Percentiles rank a stretch among this genome's conserved stretches.
Conservation (phyloP, 2,797 vertebrate species). For the Picus viridis region DNA sequence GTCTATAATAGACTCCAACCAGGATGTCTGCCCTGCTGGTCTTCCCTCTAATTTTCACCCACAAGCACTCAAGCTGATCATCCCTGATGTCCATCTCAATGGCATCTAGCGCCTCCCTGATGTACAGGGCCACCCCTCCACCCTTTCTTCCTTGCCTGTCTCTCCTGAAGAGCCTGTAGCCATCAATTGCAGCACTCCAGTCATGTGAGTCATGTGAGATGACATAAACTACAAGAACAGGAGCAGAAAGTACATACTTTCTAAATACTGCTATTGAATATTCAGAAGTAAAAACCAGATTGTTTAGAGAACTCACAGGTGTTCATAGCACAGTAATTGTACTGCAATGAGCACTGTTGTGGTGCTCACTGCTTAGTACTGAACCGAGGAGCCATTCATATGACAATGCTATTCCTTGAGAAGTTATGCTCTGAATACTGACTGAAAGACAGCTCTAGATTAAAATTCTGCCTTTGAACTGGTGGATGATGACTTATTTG, state of each 20-base stretch:
- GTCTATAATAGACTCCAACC: too few species aligned
- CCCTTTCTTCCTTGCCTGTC: too few species aligned
- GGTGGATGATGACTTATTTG: background rate
- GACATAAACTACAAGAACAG: background rate
- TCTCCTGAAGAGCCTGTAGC: too few species aligned
- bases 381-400: background rate
- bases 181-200: too few species aligned
- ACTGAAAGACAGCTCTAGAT: background rate
- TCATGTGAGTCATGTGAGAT: too few species aligned
- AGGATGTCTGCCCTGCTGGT: too few species aligned
- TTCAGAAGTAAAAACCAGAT: background rate
- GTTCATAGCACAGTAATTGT: background rate
- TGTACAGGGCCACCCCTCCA: too few species aligned
- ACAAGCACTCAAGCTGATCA: too few species aligned
- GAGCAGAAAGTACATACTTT: background rate
- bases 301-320: background rate
- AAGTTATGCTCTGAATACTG: background rate
- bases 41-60: too few species aligned
- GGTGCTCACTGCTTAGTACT: background rate
- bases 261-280: background rate
- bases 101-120: too few species aligned
- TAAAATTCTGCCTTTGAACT: background rate
- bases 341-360: background rate
- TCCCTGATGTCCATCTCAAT: too few species aligned
- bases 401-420: rapidly evolving